These are phyloP conservation scores for Phymatocera aterrima DNA, from an alignment of 2,888 invertebrate species.

Conservation along the genomic window DNA sequence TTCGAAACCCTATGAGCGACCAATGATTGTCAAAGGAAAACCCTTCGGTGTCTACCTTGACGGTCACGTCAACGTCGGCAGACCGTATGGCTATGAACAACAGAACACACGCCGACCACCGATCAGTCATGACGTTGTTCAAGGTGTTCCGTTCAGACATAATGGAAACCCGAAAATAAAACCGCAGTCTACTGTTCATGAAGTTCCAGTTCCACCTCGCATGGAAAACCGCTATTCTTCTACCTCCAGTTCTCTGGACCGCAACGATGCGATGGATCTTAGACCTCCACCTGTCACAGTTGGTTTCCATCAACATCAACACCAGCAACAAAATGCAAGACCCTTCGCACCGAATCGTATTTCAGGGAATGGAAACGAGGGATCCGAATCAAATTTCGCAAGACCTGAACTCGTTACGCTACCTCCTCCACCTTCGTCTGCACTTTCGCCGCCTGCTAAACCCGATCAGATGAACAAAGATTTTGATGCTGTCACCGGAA, in stretches of 20 bases:
- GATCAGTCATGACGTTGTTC: constrained; percentile 58
- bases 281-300: constrained; percentile 62
- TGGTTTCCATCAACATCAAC: constrained; percentile 14
- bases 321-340: constrained; percentile 1
- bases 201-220: constrained; percentile 14
- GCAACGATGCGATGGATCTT: constrained; percentile 63
- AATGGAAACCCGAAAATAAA: constrained; percentile 47
- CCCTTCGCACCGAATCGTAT: neutral
- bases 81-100: constrained; percentile 55
- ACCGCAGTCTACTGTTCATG: neutral
- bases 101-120: constrained; percentile 18
- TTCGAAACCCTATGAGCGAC: constrained; percentile 54
- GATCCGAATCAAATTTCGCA: neutral
- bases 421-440: constrained; percentile 44
- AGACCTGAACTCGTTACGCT: constrained; percentile 58
- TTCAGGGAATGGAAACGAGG: neutral
- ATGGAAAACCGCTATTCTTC: constrained; percentile 46
- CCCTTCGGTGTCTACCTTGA: constrained; percentile 57
- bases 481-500: neutral
- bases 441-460: constrained; percentile 25
- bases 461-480: neutral
- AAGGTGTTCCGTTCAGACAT: constrained; percentile 58
- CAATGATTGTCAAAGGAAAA: constrained; percentile 58
- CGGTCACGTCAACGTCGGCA: constrained; percentile 50
- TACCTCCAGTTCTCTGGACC: constrained; percentile 49